Conservation (phyloP, 2,888 invertebrate genomes). For the Slavum lentiscoides region DNA sequence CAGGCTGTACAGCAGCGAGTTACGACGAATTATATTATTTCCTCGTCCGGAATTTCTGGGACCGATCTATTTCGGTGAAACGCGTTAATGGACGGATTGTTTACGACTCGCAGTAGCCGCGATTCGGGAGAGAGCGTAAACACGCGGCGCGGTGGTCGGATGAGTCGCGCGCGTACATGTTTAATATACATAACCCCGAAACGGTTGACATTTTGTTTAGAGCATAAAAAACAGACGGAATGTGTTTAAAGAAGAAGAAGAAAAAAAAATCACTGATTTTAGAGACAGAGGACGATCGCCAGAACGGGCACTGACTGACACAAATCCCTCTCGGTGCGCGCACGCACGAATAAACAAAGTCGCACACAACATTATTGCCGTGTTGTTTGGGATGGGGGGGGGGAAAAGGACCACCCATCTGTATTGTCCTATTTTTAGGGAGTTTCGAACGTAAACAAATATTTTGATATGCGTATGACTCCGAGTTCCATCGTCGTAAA, state of each 20-base stretch:
- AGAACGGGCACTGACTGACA: constrained; percentile 51
- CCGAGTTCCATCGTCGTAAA: constrained; percentile 8
- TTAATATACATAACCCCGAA: constrained; percentile 30
- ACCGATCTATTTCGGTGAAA: constrained; percentile 40
- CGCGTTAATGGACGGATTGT: constrained; percentile 48
- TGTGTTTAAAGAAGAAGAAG: neutral
- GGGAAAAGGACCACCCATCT: constrained; percentile 43
- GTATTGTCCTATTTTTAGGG: constrained; percentile 48
- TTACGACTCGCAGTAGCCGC: constrained; percentile 23
- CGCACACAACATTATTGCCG: constrained; percentile 44
- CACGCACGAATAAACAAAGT: constrained; percentile 49
- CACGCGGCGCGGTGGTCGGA: constrained; percentile 8
- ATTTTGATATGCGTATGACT: constrained; percentile 41
- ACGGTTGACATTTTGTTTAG: constrained; percentile 53
- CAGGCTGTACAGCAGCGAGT: too few species aligned
- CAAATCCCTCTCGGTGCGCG: constrained; percentile 22
- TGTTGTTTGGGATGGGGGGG: constrained; percentile 7
- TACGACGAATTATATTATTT: neutral
- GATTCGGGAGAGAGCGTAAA: constrained; percentile 29
- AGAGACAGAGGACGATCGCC: constrained; percentile 50
- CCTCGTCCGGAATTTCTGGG: constrained; percentile 15
- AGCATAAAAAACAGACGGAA: constrained; percentile 49
- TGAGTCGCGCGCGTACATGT: constrained; percentile 22
- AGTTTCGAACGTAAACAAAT: constrained; percentile 34
- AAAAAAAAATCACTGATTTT: constrained; percentile 1